Evolutionary conservation across 2,888 invertebrate genomes (phyloP), one percentile per base, ranked within the genome.

Genomic region (Drosophila meridiana): DNA sequence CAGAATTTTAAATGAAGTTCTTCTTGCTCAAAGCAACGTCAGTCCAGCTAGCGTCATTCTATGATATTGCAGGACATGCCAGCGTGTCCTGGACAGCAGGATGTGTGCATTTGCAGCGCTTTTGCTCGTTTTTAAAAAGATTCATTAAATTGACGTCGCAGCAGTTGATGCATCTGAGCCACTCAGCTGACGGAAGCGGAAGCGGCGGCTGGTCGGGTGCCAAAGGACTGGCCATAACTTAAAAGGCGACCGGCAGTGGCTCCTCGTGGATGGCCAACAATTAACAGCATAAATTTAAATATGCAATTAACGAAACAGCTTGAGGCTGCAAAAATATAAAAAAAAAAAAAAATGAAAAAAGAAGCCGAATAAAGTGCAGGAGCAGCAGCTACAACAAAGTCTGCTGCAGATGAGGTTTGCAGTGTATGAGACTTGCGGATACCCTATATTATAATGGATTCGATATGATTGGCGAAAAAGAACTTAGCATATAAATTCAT

Each of bases 261-360:
- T 75, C 50, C 70, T 67, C 52, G 52, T 52, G 69, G 75, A 64
- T 48, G 48, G 73, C 47, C 80, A 72, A 72, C 88, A 87, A 87
- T 90, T 90, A 87, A 87, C 83, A 78, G 76, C 89, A 90, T 87
- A 90, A 90, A 87, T 90, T 90, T 90, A 90, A 88, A 90, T 90
- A 88, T 90, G 91, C 91, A 87, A 90, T 87, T 90, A 90, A 87
- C 75, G 86, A 83, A 90, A 78, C 91, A 87, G 87, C 87, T 90
- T 85, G 87, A 73, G 71, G 90, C 82, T 63, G 60, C 63, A 63
- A 72, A 34, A 20, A n/a, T 66, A 56, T 45, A 13, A 72, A 69
- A 61, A 52, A 34, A 72, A 32, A 4, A n/a, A 69, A 52, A 53
- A 14, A 68, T 42, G 7, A 14, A 72, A 65, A 68, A 47, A 47